These are phyloP conservation scores for Odontamblyopus rebecca DNA, from an alignment of 2,797 vertebrate genomes.

Conservation along the genomic window DNA sequence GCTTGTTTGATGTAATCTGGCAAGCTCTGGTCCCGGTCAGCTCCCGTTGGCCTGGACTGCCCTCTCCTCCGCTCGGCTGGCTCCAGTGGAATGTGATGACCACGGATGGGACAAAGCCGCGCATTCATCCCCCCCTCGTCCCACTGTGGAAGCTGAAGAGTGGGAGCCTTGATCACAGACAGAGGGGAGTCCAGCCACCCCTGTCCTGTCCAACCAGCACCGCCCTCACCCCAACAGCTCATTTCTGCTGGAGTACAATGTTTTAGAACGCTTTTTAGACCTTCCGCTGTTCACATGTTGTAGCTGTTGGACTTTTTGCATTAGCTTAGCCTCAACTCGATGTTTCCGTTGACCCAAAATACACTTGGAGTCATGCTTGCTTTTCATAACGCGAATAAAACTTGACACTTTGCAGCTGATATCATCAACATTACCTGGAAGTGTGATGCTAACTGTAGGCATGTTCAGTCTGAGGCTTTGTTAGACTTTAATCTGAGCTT, in stretches of 20 bases:
- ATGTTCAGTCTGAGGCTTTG: no score
- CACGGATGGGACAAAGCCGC: conserved; percentile 72
- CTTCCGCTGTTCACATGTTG: not conserved
- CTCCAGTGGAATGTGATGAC: conserved; percentile 84
- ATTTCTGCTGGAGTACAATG: not conserved
- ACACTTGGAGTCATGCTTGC: no score
- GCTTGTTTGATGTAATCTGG: conserved; percentile 15
- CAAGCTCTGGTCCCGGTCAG: conserved; percentile 16
- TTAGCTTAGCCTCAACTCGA: no score
- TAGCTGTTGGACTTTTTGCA: no score
- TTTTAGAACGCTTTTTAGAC: not conserved
- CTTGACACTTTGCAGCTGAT: no score
- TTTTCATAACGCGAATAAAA: no score
- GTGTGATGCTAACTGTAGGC: no score
- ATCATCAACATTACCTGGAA: no score
- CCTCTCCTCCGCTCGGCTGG: conserved; percentile 74
- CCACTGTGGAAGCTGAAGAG: conserved; percentile 67
- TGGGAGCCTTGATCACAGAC: conserved; percentile 61
- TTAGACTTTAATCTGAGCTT: no score
- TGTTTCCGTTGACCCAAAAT: no score
- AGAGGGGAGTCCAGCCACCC: conserved; percentile 44
- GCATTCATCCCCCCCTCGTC: conserved; percentile 70
- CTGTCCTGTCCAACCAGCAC: conserved; percentile 44
- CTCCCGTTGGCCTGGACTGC: conserved; percentile 50
- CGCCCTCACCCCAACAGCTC: conserved; percentile 14